Conservation (phyloP, 2,797 vertebrate species). For the Malacoraja senta region DNA sequence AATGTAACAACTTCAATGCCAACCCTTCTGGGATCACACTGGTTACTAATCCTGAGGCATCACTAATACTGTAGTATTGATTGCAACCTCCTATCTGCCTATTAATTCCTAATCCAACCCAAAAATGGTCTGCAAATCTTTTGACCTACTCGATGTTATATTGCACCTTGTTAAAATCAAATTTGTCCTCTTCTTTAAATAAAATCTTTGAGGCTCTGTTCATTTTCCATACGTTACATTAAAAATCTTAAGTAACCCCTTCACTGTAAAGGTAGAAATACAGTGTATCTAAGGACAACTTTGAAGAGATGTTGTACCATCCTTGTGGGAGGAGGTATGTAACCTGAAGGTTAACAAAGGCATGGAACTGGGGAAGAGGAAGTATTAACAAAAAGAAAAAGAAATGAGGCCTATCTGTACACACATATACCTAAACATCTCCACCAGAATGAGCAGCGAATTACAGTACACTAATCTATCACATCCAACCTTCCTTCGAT, state of each 20-base stretch:
- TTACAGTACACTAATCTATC: constrained; percentile 33
- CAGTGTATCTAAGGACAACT: background rate
- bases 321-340: background rate
- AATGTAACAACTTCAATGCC: background rate
- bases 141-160: background rate
- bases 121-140: background rate
- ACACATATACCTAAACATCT: constrained; percentile 19
- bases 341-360: constrained; percentile 4
- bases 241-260: background rate
- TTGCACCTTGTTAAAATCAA: background rate
- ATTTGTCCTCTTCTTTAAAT: background rate
- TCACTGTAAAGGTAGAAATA: background rate
- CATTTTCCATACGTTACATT: background rate
- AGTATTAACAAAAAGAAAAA: background rate
- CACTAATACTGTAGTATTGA: background rate
- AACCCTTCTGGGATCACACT: background rate
- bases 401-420: constrained; percentile 1
- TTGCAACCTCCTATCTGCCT: background rate
- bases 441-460: constrained; percentile 4
- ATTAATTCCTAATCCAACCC: background rate
- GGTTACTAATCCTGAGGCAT: background rate
- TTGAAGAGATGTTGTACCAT: background rate
- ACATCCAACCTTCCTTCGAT: constrained; percentile 19
- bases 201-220: background rate
- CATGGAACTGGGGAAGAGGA: background rate